Conservation (phyloP, 2,113 vertebrate species). For the Pollachius pollachius region DNA sequence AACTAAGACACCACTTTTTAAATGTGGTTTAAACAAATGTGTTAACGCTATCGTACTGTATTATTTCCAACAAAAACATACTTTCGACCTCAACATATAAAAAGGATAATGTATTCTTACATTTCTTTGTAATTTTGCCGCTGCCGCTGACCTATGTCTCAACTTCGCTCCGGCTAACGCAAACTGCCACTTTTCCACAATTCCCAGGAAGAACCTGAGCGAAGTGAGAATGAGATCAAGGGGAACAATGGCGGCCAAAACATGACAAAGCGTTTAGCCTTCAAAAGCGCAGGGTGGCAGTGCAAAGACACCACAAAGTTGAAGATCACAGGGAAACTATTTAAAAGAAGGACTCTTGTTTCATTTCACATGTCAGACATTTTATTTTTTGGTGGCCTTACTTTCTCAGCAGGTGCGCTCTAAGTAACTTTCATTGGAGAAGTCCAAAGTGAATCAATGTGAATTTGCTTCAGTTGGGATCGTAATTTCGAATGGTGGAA, state of each 20-base stretch:
- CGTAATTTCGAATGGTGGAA: neutral
- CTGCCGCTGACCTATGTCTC: neutral
- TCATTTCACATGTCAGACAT: slow-evolving; percentile 10
- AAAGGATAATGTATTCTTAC: neutral
- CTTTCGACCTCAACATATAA: neutral
- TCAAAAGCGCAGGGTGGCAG: slow-evolving; percentile 5
- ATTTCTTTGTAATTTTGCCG: neutral
- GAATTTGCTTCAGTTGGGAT: slow-evolving; percentile 10
- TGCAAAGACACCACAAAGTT: slow-evolving; percentile 10
- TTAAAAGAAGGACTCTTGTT: slow-evolving; percentile 16
- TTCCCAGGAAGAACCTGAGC: slow-evolving; percentile 17
- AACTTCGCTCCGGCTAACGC: neutral
- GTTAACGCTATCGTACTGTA: no score
- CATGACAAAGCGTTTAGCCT: neutral
- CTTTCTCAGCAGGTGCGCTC: slow-evolving; percentile 18
- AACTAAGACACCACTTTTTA: no score
- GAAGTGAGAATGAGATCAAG: slow-evolving; percentile 22
- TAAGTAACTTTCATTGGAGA: slow-evolving; percentile 3
- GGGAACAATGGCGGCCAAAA: slow-evolving; percentile 7
- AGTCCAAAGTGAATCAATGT: neutral
- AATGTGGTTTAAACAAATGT: no score
- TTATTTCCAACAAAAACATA: no score
- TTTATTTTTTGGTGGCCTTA: neutral
- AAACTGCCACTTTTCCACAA: neutral
- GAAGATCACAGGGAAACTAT: slow-evolving; percentile 14